Evolutionary conservation across 2,888 invertebrate genomes (phyloP), one percentile per base, ranked within the genome.

Genomic region (Plutella xylostella): DNA sequence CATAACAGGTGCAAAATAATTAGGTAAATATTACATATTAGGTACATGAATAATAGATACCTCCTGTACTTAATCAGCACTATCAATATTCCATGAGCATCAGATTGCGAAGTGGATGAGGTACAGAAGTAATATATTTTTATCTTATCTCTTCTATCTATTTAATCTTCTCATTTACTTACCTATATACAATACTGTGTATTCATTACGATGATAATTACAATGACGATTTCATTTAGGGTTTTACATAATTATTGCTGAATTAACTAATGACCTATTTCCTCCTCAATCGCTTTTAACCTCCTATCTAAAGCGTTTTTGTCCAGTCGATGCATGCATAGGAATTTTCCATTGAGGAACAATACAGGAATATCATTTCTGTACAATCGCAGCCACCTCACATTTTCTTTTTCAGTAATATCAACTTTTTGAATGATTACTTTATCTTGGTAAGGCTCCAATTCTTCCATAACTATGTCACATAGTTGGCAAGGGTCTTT

Each of bases 301-400:
- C 84, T 78, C 53, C 53, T 76, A 44, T 87, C 74, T 54, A 92
- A 75, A 46, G 89, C 64, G 40, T 76, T 66, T 47, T 68, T 77
- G 69, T 93, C 86, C 53, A 93, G 75, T 49, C 72, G 85, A 66
- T 93, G 92, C 85, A 90, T 93, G 64, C 93, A 92, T 38, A 96
- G 79, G 73, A 88, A 96, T 57, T 90, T 86, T 4, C 91, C 92
- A 74, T 95, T 91, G 6, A 96, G 82, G 72, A 94, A 94, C 54
- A 96, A 72, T 7, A 96, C 96, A 34, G 96, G 96, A 62, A 96
- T 96, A 64, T 96, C 94, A 64, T 90, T 86, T 51, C 90, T 87
- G 63, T 94, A 96, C 38, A 92, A 77, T 48, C 89, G 84, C 47
- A 90, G 77, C 87, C 90, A 94, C 43, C 87, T 80, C 28, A 91